Percentiles rank a stretch among this genome's conserved stretches.
Conservation (phyloP, 2,888 invertebrate genomes). For the Dioctria rufipes region DNA sequence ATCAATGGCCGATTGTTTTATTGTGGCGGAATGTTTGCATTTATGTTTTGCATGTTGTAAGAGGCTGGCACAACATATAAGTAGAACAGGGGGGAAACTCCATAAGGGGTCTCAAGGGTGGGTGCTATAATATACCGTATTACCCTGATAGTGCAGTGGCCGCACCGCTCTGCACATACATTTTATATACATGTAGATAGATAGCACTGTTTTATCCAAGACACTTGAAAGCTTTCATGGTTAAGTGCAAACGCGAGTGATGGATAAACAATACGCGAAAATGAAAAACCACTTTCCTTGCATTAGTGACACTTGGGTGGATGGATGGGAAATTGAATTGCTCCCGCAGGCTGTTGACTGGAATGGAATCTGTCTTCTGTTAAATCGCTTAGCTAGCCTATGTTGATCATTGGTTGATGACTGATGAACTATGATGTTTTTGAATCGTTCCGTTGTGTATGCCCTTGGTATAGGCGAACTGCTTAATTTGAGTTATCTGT, state of each 20-base stretch:
- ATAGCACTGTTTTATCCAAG: slow-evolving; percentile 21
- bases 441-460: slow-evolving; percentile 23
- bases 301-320: slow-evolving; percentile 37
- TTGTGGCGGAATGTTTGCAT: slow-evolving; percentile 18
- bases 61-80: slow-evolving; percentile 2
- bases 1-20: slow-evolving; percentile 46
- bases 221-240: slow-evolving; percentile 48
- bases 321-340: slow-evolving; percentile 44
- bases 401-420: slow-evolving; percentile 14
- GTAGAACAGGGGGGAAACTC: neutral
- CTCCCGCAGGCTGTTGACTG: neutral
- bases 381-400: slow-evolving; percentile 12
- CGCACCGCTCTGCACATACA: too few relatives aligned
- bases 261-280: slow-evolving; percentile 47
- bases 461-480: slow-evolving; percentile 6
- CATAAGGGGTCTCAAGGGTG: slow-evolving; percentile 19
- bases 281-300: slow-evolving; percentile 41
- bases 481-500: slow-evolving; percentile 6
- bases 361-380: slow-evolving; percentile 27
- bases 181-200: too few relatives aligned
- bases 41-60: neutral
- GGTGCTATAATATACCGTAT: too few relatives aligned
- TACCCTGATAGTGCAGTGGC: too few relatives aligned
- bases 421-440: too few relatives aligned
- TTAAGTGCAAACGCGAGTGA: slow-evolving; percentile 28